Evolutionary conservation across 2,113 vertebrate species (phyloP).

Genomic region (Microtus pennsylvanicus): DNA sequence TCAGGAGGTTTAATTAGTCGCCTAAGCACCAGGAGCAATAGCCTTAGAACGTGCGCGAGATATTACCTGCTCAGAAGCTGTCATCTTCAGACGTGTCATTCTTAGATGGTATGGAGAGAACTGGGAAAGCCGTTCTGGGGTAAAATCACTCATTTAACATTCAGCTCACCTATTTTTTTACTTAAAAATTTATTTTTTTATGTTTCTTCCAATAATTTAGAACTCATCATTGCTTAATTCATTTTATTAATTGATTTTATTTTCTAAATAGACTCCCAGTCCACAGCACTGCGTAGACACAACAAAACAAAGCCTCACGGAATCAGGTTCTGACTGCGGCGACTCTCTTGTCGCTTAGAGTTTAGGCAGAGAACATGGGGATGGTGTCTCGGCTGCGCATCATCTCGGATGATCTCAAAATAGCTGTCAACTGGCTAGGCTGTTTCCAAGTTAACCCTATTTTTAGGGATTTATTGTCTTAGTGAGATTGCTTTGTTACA

Average conservation of each 20-base stretch:
- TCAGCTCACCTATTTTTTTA: conserved; percentile 4
- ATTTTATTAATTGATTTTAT: conserved; percentile 32
- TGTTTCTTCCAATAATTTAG: conserved; percentile 2
- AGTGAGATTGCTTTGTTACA: background rate
- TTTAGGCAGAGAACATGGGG: background rate
- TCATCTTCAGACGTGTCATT: background rate
- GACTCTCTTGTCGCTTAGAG: background rate
- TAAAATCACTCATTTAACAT: conserved; percentile 45
- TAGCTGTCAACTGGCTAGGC: background rate
- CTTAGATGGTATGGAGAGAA: background rate
- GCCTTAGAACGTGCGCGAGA: background rate
- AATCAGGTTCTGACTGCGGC: background rate
- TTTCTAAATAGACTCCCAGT: background rate
- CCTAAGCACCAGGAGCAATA: background rate
- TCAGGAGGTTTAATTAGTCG: conserved; percentile 55
- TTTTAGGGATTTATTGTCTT: background rate
- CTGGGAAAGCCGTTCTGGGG: background rate
- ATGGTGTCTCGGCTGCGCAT: background rate
- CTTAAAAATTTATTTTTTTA: conserved; percentile 45
- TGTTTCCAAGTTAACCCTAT: background rate
- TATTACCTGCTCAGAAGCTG: background rate
- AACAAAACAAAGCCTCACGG: background rate
- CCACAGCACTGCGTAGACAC: background rate
- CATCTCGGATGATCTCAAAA: background rate
- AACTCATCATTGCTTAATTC: conserved; percentile 47